phyloP scores from a whole-genome alignment of 2,888 invertebrate species.

The Pollenia angustigena region DNA sequence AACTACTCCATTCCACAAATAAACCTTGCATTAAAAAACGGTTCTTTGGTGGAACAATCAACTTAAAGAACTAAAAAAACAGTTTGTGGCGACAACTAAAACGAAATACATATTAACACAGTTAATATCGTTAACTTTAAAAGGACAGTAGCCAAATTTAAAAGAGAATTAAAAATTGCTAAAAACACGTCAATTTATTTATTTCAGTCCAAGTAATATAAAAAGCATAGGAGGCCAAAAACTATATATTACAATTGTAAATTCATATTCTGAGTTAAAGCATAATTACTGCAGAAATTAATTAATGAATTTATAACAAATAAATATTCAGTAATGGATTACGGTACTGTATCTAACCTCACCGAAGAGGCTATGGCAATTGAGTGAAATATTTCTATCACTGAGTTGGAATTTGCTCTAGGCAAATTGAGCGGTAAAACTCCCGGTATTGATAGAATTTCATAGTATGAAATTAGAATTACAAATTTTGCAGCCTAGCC shows the following conservation, averaged over 20 bases:
- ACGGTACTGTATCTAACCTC: not conserved
- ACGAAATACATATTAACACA: not conserved
- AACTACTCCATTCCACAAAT: conserved; percentile 23
- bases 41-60: conserved; percentile 37
- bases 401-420: not conserved
- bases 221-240: too few relatives aligned
- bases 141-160: conserved; percentile 7
- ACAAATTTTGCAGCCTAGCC: too few relatives aligned
- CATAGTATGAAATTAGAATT: too few relatives aligned
- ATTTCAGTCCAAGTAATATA: too few relatives aligned
- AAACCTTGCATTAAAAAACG: not conserved
- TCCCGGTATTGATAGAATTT: conserved; percentile 5
- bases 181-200: not conserved
- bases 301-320: not conserved
- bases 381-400: not conserved
- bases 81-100: conserved; percentile 13
- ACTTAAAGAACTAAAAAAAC: conserved; percentile 15
- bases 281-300: not conserved
- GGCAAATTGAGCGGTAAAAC: not conserved
- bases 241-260: too few relatives aligned
- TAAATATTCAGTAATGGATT: not conserved
- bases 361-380: not conserved
- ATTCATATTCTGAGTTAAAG: too few relatives aligned
- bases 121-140: conserved; percentile 5
- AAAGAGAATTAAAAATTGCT: not conserved